These are phyloP conservation scores for Cisticola juncidis DNA, from an alignment of 2,113 vertebrate genomes.

Conservation along the genomic window DNA sequence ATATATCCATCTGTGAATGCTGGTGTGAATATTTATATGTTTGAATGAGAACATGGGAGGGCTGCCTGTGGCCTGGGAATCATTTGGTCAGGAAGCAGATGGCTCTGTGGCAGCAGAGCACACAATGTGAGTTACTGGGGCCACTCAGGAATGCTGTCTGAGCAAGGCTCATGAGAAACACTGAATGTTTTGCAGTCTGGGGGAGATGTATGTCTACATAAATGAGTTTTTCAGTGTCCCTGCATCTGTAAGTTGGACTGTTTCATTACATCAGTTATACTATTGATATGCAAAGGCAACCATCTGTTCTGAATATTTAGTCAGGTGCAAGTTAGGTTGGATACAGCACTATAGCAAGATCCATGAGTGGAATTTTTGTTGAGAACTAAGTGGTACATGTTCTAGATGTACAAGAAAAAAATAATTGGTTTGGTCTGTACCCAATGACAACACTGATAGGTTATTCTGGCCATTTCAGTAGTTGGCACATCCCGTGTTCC, in stretches of 20 bases:
- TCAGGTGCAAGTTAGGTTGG: background rate
- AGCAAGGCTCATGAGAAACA: background rate
- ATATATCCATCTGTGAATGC: slow-evolving; percentile 23
- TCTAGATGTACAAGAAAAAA: background rate
- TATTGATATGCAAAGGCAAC: background rate
- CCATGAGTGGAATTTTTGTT: background rate
- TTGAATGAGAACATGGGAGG: background rate
- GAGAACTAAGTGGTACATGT: background rate
- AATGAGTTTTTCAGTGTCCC: background rate
- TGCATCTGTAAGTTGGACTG: background rate
- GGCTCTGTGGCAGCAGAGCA: background rate
- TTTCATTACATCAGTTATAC: background rate
- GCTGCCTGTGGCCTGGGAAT: slow-evolving; percentile 15
- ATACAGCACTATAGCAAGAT: background rate
- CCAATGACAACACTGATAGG: background rate
- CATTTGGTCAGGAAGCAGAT: slow-evolving; percentile 38
- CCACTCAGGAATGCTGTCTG: background rate
- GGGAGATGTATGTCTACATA: background rate
- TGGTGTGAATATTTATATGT: slow-evolving; percentile 38
- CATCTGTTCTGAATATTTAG: background rate
- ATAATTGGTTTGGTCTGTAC: background rate
- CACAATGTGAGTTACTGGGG: background rate
- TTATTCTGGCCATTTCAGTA: background rate
- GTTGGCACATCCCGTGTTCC: background rate
- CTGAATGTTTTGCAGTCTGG: background rate